Evolutionary conservation across 1,140 invertebrate genomes (phyloP), one percentile per base, ranked within the genome.

Genomic region (Drosophila subpulchrella): DNA sequence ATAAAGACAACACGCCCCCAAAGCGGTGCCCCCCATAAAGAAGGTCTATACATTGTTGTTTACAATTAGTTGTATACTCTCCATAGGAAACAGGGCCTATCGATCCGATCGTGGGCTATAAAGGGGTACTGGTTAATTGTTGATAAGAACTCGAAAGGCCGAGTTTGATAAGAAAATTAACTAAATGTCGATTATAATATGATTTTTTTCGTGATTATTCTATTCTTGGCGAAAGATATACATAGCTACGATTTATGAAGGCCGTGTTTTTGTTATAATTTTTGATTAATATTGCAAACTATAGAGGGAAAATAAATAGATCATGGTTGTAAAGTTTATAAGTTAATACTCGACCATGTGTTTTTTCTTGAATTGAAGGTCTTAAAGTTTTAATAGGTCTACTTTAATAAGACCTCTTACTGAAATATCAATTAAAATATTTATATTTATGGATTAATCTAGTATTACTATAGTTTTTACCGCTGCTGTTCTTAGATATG

Each of bases 1-100:
- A 59, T 44, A 46, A 54, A 70, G 48, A 39, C 48, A 15, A 13
- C 68, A 51, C 51, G 56, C 65, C 72, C 65, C 65, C 51, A 30
- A 41, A 70, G 34, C 42, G 36, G 61, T 63, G 48, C 66, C 81
- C 55, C 53, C 53, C 59, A 72, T 42, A 59, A 61, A 38, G 17
- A 34, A 15, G 38, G 54, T 3, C 7, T 27, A 48, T 50, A 70
- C 32, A 68, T 39, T 39, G 63, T 70, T 70, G 66, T 70, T 68
- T 68, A 68, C 50, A 68, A 63, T 27, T 44, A 48, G n/a, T 11
- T 11, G 20, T 47, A 39, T 47, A 57, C 13, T 15, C 10, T 38
- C 34, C 17, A 17, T 41, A 44, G 10, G 36, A 39, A 30, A 15
- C 11, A 20, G 15, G 24, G 58, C 47, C 36, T 41, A 61, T 51